Base-by-base conservation (phyloP, 2,888 invertebrate species). In the Himalopsyche anomala region DNA sequence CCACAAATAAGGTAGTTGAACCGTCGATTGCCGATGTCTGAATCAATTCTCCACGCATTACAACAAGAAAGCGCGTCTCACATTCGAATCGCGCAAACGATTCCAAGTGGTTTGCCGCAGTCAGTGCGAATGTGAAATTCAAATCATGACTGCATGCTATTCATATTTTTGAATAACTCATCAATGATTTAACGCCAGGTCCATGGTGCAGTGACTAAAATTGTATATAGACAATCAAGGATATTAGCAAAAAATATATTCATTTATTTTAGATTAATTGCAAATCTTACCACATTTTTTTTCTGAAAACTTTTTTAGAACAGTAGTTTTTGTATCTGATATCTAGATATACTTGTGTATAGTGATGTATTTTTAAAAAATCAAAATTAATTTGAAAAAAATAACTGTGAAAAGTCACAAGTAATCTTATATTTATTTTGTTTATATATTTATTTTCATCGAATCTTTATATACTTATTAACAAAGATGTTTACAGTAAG, bases 141-240 rank as follows among this genome's bases (percentile, higher is more conserved):
- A 86, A 88, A 87, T 87, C 88, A 88, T 87, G 88, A 88, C 87
- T 82, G 83, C 80, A 82, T 84, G 80, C 88, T 85, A 87, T 88
- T 88, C 88, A 87, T 87, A 87, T 87, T 86, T 86, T 79, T 87
- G 87, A 88, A 88, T 88, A 88, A 88, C 88, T 88, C 87, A 88
- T 88, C 88, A 88, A 87, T 85, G 85, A 79, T 83, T 82, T 84
- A 86, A 85, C 81, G 84, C 80, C 62, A 74, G 74, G 45, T 38
- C 36, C 45, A 56, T 86, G 62, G 86, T 45, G 80, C 28, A 83
- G 69, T 86, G 86, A 81, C 45, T 36, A n/a, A 15, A 42, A 8
- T 42, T 40, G 12, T 51, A 74, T 19, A 11, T n/a, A 28, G 12
- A 74, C 74, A 74, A 38, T 38, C 74, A 74, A 12, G 28, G 74